phyloP scores from a whole-genome alignment of 1,140 invertebrate genomes.

The Pseudobourletiella spinata region DNA sequence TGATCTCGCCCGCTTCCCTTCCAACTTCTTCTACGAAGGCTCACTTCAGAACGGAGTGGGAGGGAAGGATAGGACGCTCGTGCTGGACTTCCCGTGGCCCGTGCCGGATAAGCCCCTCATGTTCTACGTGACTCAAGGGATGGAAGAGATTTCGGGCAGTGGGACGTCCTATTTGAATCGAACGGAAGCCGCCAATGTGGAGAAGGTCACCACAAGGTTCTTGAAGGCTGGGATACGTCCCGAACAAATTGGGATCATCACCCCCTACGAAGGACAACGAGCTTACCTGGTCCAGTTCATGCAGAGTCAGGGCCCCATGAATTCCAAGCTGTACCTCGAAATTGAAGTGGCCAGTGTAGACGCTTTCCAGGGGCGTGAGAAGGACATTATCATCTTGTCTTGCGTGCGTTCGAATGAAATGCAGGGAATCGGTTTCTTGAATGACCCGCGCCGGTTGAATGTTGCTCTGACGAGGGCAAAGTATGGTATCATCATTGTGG shows the following conservation, averaged over 20 bases:
- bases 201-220: slow-evolving; percentile 91
- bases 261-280: slow-evolving; percentile 96
- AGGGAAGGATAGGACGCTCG: slow-evolving; percentile 81
- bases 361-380: slow-evolving; percentile 95
- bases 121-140: slow-evolving; percentile 95
- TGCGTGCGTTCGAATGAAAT: slow-evolving; percentile 85
- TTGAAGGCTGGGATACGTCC: slow-evolving; percentile 90
- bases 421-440: slow-evolving; percentile 89
- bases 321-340: slow-evolving; percentile 94
- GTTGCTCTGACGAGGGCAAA: slow-evolving; percentile 95
- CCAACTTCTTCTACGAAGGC: slow-evolving; percentile 99
- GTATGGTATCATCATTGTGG: slow-evolving; percentile 97
- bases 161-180: slow-evolving; percentile 98
- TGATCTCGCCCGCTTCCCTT: slow-evolving; percentile 91
- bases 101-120: slow-evolving; percentile 95
- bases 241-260: slow-evolving; percentile 99
- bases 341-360: slow-evolving; percentile 99
- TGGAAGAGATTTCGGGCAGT: slow-evolving; percentile 96
- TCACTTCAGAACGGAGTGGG: slow-evolving; percentile 97
- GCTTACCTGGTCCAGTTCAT: slow-evolving; percentile 95
- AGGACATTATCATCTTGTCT: slow-evolving; percentile 95
- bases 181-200: slow-evolving; percentile 96
- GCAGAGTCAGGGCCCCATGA: slow-evolving; percentile 96
- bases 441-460: slow-evolving; percentile 93
- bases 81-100: slow-evolving; percentile 97